Evolutionary conservation across 2,797 vertebrate species (phyloP).

Genomic region (Neosilurus hyrtlii): DNA sequence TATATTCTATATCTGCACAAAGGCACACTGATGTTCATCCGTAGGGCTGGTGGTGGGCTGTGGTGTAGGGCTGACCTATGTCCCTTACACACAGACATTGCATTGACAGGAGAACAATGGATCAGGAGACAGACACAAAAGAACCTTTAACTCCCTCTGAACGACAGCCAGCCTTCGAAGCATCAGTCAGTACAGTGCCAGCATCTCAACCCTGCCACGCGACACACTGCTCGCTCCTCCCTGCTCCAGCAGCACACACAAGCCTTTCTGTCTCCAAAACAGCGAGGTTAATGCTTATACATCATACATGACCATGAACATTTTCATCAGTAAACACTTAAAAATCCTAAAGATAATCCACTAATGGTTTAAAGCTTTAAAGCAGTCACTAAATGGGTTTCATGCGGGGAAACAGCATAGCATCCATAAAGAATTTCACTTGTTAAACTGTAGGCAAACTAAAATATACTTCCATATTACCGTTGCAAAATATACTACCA

Average conservation of each 20-base stretch:
- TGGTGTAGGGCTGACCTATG: constrained; percentile 43
- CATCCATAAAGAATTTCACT: not conserved
- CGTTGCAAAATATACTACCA: not conserved
- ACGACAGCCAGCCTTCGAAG: constrained; percentile 33
- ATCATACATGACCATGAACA: not conserved
- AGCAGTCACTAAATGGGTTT: not conserved
- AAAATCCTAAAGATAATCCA: not conserved
- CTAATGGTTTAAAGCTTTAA: not conserved
- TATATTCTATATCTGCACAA: not conserved
- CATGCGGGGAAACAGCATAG: not conserved
- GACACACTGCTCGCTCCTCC: constrained; percentile 1
- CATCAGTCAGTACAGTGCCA: constrained; percentile 43
- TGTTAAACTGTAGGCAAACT: not conserved
- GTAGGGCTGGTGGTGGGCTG: constrained; percentile 35
- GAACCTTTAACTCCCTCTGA: constrained; percentile 57
- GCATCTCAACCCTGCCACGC: constrained; percentile 33
- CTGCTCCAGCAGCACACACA: constrained; percentile 12
- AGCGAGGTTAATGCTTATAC: not conserved
- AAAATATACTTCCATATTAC: not conserved
- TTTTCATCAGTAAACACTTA: not conserved
- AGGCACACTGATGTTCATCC: constrained; percentile 25
- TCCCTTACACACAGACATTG: constrained; percentile 65
- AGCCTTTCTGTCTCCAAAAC: not conserved
- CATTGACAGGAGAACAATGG: constrained; percentile 75
- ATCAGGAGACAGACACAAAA: constrained; percentile 66